Evolutionary conservation across 1,140 invertebrate genomes (phyloP), one percentile per base, ranked within the genome.

Genomic region (Cyclina sinensis): DNA sequence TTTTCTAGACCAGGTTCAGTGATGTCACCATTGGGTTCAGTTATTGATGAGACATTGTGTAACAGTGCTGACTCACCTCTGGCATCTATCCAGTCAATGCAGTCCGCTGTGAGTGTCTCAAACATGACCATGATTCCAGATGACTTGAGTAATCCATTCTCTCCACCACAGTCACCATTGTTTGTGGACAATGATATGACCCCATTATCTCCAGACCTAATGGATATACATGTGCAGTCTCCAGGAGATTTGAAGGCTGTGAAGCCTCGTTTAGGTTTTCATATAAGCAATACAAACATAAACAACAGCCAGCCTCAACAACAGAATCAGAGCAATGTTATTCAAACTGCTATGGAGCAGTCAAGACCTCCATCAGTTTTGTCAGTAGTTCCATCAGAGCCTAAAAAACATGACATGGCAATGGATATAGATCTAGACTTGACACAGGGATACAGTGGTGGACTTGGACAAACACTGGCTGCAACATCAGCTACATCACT

Each of bases 311-410:
- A 79, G 46, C 35, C 21, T 5, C n/a, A n/a, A n/a, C n/a, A 18
- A 81, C 27, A 80, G 35, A 87, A 74, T 48, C 91, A 92, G 48
- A 86, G 54, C 21, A 84, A 88, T 30, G 83, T 91, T 27, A 90
- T 91, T 46, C 73, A 76, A 24, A 92, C 93, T 88, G 86, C 84
- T 43, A 87, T 92, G 27, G 92, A 94, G 80, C 90, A 89, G 18
- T 94, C 94, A 11, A 76, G 94, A n/a, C 95, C 95, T 14, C 86
- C 95, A 4, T 96, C 95, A 37, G 94, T 94, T 16, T 92, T 94
- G 30, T 90, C 93, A n/a, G 43, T 86, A 30, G 89, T 76, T 30
- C 93, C 94, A 24, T 95, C 95, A 94, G 95, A 95, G 51, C 89
- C 95, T 39, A 94, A 95, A 68, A 90, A 91, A 24, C 90, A 76